Conservation (phyloP, 2,113 vertebrate genomes). For the Melanotaenia duboulayi region DNA sequence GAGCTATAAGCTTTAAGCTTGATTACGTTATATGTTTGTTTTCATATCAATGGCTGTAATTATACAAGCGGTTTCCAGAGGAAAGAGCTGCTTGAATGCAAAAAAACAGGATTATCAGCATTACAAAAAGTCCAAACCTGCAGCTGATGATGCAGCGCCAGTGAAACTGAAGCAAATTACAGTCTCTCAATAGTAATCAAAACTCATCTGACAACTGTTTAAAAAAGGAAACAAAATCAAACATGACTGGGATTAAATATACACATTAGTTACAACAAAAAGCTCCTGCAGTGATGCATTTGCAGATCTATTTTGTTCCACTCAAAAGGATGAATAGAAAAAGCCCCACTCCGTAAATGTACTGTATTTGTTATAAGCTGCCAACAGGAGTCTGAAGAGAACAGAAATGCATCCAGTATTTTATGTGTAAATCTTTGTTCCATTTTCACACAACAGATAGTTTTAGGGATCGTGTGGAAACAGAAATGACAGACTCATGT, state of each 20-base stretch:
- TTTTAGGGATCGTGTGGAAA: neutral
- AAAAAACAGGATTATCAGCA: too few relatives aligned
- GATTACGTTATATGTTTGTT: too few relatives aligned
- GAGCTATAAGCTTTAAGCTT: too few relatives aligned
- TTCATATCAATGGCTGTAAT: too few relatives aligned
- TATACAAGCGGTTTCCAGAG: too few relatives aligned
- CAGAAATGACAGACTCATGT: neutral
- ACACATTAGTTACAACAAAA: neutral
- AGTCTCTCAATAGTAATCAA: too few relatives aligned
- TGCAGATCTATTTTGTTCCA: neutral
- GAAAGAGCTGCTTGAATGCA: too few relatives aligned
- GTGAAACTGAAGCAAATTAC: too few relatives aligned
- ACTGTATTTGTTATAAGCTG: neutral
- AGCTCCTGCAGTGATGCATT: neutral
- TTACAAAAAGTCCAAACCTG: too few relatives aligned
- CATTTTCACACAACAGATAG: neutral
- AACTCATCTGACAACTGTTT: neutral
- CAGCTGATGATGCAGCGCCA: too few relatives aligned
- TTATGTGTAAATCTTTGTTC: neutral
- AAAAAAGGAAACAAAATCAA: neutral
- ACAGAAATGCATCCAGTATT: neutral
- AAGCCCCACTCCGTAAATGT: neutral
- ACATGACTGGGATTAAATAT: neutral
- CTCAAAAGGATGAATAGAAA: neutral
- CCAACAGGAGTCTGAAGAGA: neutral